A percentile compares a stretch with the other conserved stretches of the same genome.
These are phyloP conservation scores for Rotaria socialis DNA, from an alignment of 2,888 invertebrate species.

Conservation along the genomic window DNA sequence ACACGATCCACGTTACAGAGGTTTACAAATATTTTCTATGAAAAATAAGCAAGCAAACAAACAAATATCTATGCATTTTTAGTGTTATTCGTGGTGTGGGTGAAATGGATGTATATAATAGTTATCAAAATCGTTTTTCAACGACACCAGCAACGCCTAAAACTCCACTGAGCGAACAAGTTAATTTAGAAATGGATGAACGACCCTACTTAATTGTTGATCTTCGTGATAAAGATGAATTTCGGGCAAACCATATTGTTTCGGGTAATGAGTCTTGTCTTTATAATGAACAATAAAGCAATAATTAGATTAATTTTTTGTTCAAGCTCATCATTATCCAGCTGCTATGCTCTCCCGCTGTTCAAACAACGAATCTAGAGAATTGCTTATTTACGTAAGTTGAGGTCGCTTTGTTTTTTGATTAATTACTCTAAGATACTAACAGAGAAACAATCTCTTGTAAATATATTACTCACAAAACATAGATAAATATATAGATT, in stretches of 20 bases:
- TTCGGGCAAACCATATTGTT: slow-evolving; percentile 58
- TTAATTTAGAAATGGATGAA: slow-evolving; percentile 43
- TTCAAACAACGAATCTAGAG: slow-evolving; percentile 60
- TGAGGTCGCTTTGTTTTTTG: too few relatives aligned
- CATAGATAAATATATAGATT: too few relatives aligned
- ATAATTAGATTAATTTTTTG: background rate
- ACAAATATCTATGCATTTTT: background rate
- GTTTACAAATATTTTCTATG: background rate
- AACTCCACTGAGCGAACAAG: slow-evolving; percentile 29
- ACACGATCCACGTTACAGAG: slow-evolving; percentile 39
- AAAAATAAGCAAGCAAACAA: background rate
- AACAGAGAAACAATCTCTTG: too few relatives aligned
- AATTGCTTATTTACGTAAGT: slow-evolving; percentile 55
- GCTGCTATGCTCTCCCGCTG: slow-evolving; percentile 58
- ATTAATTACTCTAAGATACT: too few relatives aligned
- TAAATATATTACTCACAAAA: too few relatives aligned
- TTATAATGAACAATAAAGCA: too few relatives aligned
- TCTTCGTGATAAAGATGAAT: slow-evolving; percentile 58
- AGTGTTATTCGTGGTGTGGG: slow-evolving; percentile 53
- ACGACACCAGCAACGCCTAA: background rate
- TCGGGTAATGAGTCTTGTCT: slow-evolving; percentile 47
- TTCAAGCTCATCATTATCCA: slow-evolving; percentile 60
- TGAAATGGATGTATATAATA: slow-evolving; percentile 53
- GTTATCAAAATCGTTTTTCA: background rate
- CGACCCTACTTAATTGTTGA: slow-evolving; percentile 61